phyloP scores from a whole-genome alignment of 2,888 invertebrate species.

The Augiades crinisus region DNA sequence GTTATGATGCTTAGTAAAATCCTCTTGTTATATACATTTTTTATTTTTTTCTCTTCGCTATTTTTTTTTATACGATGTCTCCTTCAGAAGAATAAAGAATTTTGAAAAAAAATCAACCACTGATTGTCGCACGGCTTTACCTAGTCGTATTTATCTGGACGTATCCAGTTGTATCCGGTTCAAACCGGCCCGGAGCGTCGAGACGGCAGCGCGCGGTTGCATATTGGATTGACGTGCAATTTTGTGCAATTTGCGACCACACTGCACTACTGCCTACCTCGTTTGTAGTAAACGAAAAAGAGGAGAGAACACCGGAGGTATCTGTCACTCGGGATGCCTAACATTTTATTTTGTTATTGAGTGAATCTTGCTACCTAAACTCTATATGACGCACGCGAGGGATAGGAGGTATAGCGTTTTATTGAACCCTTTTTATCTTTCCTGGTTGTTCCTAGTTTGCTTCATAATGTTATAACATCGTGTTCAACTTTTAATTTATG shows the following conservation, averaged over 20 bases:
- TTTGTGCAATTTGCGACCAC: constrained; percentile 53
- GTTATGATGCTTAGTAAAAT: too few species aligned
- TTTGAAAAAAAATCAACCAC: not conserved
- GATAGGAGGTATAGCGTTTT: too few species aligned
- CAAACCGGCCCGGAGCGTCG: constrained; percentile 44
- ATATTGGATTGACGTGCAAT: constrained; percentile 67
- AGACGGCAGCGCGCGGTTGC: constrained; percentile 53
- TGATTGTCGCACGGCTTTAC: not conserved
- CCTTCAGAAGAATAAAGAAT: too few species aligned
- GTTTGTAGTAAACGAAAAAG: constrained; percentile 16
- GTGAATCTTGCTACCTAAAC: too few species aligned
- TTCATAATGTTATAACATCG: too few species aligned
- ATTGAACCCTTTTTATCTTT: too few species aligned
- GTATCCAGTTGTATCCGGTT: constrained; percentile 31
- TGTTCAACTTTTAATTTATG: too few species aligned
- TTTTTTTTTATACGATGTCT: too few species aligned
- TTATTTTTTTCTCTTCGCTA: too few species aligned
- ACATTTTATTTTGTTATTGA: not conserved
- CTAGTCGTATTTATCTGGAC: constrained; percentile 37
- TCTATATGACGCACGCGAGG: too few species aligned
- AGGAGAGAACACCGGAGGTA: not conserved
- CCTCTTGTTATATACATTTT: too few species aligned
- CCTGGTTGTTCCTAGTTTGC: too few species aligned
- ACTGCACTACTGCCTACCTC: constrained; percentile 40
- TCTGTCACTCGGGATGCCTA: not conserved